Base-by-base conservation (phyloP, 2,888 invertebrate species). In the Eledona agricola region DNA sequence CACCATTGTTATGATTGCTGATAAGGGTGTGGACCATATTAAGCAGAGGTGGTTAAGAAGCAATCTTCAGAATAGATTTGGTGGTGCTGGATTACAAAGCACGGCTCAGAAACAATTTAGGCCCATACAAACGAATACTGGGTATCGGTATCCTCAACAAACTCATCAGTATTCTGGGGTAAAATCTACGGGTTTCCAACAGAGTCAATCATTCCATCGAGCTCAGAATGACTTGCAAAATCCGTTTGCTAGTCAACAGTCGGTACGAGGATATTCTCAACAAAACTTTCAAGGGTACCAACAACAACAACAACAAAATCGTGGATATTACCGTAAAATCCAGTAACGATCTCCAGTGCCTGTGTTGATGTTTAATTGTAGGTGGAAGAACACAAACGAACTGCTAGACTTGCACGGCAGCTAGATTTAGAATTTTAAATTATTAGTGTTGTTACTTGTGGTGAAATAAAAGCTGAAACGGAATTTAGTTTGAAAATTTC, bases 1-100 rank as follows among this genome's bases (percentile, higher is more conserved):
- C 1, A 74, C 76, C 2, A 66, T 71, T 29, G 72, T 77, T 13
- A 73, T 77, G 75, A 74, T 77, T 35, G 76, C 75, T 1, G 76
- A 77, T 49, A 69, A 72, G 38, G 77, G 73, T 2, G 72, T 72
- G 0, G 73, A 75, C 43, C 66, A 68, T 32, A 73, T 77, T 16
- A 75, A 73, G 52, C 63, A 70, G 38, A 69, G 68, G 59, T 75
- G 72, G 70, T 31, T 64, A 26, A 15, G n/a, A 11, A 25, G 19
- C 3, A 49, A 32, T 9, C 7, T 50, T 13, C 38, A 29, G 1
- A 42, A 50, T 17, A 47, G 56, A 35, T 50, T 43, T 51, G 56
- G 52, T 3, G 13, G 15, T 37, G 28, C 6, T n/a, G n/a, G n/a
- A n/a, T n/a, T n/a, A n/a, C n/a, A n/a, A n/a, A n/a, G n/a, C n/a